These are phyloP conservation scores for Erpobdella octoculata DNA, from an alignment of 2,888 invertebrate genomes.

Conservation along the genomic window DNA sequence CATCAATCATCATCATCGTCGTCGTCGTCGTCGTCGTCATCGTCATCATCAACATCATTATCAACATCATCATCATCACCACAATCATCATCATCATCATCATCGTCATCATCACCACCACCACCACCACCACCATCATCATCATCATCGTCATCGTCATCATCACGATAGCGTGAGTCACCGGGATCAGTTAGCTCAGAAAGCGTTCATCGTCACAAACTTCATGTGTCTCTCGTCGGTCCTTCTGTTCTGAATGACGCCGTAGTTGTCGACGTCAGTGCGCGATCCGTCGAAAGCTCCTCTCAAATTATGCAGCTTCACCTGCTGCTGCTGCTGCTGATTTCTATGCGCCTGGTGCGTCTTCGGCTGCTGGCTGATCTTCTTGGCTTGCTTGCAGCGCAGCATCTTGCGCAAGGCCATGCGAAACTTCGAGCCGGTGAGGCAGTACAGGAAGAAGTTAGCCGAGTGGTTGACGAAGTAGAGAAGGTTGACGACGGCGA, in stretches of 20 bases:
- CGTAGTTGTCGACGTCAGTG: no score
- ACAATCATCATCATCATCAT: background rate
- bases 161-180: background rate
- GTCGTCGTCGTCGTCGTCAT: background rate
- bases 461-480: conserved; percentile 22
- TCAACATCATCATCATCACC: background rate
- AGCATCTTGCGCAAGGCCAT: conserved; percentile 6
- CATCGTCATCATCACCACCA: background rate
- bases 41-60: background rate
- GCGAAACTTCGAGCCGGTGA: conserved; percentile 18
- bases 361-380: background rate
- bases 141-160: background rate
- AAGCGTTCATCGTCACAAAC: conserved; percentile 1
- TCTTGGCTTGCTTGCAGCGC: no score
- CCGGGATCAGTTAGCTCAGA: background rate
- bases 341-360: background rate
- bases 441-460: conserved; percentile 21
- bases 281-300: background rate
- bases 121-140: background rate
- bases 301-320: background rate
- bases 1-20: background rate
- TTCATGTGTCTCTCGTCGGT: background rate
- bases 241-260: no score
- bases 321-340: no score
- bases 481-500: conserved; percentile 22